Evolutionary conservation across 1,140 invertebrate genomes (phyloP).

Genomic region (Stegodyphus dumicola): DNA sequence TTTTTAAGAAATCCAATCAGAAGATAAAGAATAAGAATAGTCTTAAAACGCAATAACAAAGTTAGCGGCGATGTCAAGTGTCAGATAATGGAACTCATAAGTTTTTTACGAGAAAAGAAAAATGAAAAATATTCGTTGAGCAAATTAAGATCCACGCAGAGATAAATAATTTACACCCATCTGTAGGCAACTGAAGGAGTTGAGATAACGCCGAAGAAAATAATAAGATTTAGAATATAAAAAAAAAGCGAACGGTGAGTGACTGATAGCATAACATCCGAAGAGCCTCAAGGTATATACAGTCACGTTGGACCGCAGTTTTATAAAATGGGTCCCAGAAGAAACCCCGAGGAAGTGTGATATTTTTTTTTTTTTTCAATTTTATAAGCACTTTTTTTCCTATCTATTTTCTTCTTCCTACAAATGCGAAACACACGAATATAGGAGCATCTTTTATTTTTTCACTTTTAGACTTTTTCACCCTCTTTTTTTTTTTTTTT

Average conservation of each 20-base stretch:
- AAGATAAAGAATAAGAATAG: too few species aligned
- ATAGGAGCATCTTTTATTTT: background rate
- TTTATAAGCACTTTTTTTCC: constrained; percentile 19
- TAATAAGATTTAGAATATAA: constrained; percentile 26
- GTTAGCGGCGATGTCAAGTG: too few species aligned
- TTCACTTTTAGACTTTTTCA: constrained; percentile 6
- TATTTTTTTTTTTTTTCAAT: constrained; percentile 8
- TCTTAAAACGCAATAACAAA: too few species aligned
- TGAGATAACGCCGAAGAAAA: constrained; percentile 16
- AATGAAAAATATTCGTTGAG: constrained; percentile 1
- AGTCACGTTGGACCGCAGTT: constrained; percentile 37
- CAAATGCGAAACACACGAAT: constrained; percentile 22
- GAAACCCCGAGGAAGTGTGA: background rate
- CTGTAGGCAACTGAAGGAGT: constrained; percentile 25
- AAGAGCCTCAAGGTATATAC: constrained; percentile 7
- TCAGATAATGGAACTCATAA: too few species aligned
- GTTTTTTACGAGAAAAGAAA: too few species aligned
- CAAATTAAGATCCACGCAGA: constrained; percentile 42
- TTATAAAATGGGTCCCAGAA: constrained; percentile 11
- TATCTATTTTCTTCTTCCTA: background rate
- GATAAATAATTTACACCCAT: constrained; percentile 46
- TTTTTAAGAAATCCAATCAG: too few species aligned
- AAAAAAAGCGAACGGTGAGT: constrained; percentile 2
- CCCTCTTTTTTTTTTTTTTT: background rate
- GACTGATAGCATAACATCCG: constrained; percentile 27